Conservation (phyloP, 2,797 vertebrate genomes). For the Anomalospiza imberbis region DNA sequence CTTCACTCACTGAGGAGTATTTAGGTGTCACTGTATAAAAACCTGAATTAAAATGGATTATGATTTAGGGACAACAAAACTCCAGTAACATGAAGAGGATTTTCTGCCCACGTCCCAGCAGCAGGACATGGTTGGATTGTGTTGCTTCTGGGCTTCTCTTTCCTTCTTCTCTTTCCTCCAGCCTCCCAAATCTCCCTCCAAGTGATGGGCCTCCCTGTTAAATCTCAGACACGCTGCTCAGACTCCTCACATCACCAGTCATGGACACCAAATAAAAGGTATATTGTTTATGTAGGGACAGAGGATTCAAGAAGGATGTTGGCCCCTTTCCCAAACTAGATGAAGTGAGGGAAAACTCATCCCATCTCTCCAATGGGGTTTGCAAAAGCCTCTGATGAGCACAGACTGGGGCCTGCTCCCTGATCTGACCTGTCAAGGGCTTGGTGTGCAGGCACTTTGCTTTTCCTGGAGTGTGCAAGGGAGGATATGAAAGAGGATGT, state of each 20-base stretch:
- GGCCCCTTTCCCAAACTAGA: background rate
- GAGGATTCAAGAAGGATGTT: background rate
- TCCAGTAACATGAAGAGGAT: background rate
- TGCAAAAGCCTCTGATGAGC: background rate
- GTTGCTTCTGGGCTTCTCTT: background rate
- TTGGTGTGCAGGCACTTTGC: background rate
- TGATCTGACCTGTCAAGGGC: background rate
- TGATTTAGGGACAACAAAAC: background rate
- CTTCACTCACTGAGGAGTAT: background rate
- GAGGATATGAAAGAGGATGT: slow-evolving; percentile 44
- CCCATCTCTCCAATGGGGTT: background rate
- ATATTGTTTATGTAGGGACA: background rate
- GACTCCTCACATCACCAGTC: background rate
- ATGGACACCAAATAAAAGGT: background rate
- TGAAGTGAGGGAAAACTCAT: background rate
- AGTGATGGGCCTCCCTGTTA: rapidly evolving
- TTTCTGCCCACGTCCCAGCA: background rate
- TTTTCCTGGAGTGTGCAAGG: background rate
- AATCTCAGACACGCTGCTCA: background rate
- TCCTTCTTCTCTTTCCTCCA: background rate
- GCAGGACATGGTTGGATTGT: background rate
- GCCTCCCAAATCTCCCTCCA: background rate
- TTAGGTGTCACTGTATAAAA: background rate
- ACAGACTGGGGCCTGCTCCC: background rate
- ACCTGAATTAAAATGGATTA: background rate